phyloP scores from a whole-genome alignment of 2,797 vertebrate species.

The Silurus lanzhouensis region DNA sequence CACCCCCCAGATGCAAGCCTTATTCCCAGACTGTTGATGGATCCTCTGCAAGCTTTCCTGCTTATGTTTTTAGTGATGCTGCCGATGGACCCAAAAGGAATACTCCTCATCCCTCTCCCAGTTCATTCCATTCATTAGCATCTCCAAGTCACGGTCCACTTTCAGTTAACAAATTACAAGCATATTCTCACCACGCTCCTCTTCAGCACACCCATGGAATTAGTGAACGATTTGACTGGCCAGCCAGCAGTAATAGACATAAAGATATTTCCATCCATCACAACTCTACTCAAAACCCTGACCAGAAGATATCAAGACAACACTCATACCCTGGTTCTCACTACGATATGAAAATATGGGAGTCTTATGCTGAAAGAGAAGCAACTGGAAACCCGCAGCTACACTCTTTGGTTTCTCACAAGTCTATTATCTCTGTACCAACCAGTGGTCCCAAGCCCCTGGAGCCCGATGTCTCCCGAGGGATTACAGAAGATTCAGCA shows the following conservation, averaged over 20 bases:
- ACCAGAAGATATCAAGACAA: constrained; percentile 67
- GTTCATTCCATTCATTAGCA: constrained; percentile 70
- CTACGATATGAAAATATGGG: constrained; percentile 79
- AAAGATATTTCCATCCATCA: constrained; percentile 72
- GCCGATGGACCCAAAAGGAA: constrained; percentile 70
- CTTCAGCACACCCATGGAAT: constrained; percentile 71
- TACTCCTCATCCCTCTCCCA: constrained; percentile 65
- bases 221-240: constrained; percentile 69
- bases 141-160: constrained; percentile 59
- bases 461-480: constrained; percentile 70
- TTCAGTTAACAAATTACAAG: constrained; percentile 71
- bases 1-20: constrained; percentile 70
- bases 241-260: constrained; percentile 70
- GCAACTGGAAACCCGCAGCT: constrained; percentile 60
- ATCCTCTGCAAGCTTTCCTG: constrained; percentile 64
- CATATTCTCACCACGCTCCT: constrained; percentile 70
- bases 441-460: constrained; percentile 52
- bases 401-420: constrained; percentile 58
- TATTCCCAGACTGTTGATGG: constrained; percentile 74
- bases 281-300: constrained; percentile 52
- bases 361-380: constrained; percentile 68
- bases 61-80: constrained; percentile 70
- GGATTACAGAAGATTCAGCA: constrained; percentile 60
- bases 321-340: constrained; percentile 69
- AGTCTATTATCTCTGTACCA: constrained; percentile 54